Percentiles rank a stretch among this genome's conserved stretches.
These are phyloP conservation scores for Colostygia pectinataria DNA, from an alignment of 2,888 invertebrate species.

Conservation along the genomic window DNA sequence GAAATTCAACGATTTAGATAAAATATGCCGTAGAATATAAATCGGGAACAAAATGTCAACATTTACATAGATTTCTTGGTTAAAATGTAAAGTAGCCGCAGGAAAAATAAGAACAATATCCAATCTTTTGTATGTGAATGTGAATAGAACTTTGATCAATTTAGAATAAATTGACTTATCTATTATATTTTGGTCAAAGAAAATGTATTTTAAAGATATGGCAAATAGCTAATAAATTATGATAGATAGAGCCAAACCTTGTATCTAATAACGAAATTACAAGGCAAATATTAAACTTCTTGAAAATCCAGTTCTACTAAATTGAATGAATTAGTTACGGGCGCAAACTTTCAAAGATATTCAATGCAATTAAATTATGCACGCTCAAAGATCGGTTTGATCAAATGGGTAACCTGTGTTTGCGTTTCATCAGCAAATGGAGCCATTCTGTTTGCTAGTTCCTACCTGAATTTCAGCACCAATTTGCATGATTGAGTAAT, in stretches of 20 bases:
- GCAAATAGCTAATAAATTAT: too few species aligned
- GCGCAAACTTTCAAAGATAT: conserved; percentile 36
- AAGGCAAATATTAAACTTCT: too few species aligned
- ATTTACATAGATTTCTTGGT: conserved; percentile 57
- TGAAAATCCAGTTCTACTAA: too few species aligned
- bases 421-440: conserved; percentile 64
- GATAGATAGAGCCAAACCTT: too few species aligned
- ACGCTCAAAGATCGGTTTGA: conserved; percentile 42
- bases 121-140: conserved; percentile 10
- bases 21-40: conserved; percentile 54
- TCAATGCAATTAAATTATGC: conserved; percentile 51
- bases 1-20: conserved; percentile 45
- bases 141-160: conserved; percentile 1
- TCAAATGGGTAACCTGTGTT: conserved; percentile 54
- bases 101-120: conserved; percentile 32
- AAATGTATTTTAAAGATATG: too few species aligned
- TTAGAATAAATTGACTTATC: too few species aligned
- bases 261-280: too few species aligned
- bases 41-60: conserved; percentile 51
- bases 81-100: conserved; percentile 48
- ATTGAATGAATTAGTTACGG: conserved; percentile 8
- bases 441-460: conserved; percentile 47
- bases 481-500: conserved; percentile 47
- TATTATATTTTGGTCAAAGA: too few species aligned
- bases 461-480: conserved; percentile 43